Evolutionary conservation across 2,113 vertebrate genomes (phyloP), one percentile per base, ranked within the genome.

Genomic region (Aegotheles bennettii): DNA sequence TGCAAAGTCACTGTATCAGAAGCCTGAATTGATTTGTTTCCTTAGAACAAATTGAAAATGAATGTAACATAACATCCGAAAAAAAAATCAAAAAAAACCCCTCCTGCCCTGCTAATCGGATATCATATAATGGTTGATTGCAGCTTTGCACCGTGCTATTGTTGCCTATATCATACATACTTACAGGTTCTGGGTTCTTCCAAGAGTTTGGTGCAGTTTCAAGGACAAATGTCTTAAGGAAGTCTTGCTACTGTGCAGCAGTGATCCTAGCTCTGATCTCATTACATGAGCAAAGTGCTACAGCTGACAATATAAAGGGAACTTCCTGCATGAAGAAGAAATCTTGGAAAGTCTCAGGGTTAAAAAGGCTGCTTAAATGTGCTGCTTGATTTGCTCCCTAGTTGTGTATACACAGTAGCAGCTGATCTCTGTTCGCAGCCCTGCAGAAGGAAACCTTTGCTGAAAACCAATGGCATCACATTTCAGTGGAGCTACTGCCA

Each of bases 131-230:
- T 84, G 97, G 97, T 97, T 98, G 98, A 98, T 97, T 98, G 98
- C 98, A 98, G 98, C 97, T 98, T 97, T 97, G 97, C 97, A 95
- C 95, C 28, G 67, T 95, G 87, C 97, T 93, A 93, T 94, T 96
- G 95, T 97, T 97, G 96, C 97, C 98, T 98, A 97, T 98, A 98
- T 98, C 98, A 97, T 98, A 98, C 97, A 97, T 99, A 99, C 99
- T 99, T 98, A 99, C 99, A 98, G 97, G 98, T 99, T 98, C 98
- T 98, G 98, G 98, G 98, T 98, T 99, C 98, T 99, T 99, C 98
- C 98, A 98, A 99, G 99, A 99, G 98, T 99, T 99, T 98, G 98
- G 98, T 99, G 99, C 99, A 99, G 98, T 98, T 99, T 99, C 99
- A 99, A 99, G 99, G 99, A 99, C 99, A 99, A 99, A 99, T 98